Evolutionary conservation across 2,113 vertebrate species (phyloP), one percentile per base, ranked within the genome.

Genomic region (Oreotragus oreotragus): DNA sequence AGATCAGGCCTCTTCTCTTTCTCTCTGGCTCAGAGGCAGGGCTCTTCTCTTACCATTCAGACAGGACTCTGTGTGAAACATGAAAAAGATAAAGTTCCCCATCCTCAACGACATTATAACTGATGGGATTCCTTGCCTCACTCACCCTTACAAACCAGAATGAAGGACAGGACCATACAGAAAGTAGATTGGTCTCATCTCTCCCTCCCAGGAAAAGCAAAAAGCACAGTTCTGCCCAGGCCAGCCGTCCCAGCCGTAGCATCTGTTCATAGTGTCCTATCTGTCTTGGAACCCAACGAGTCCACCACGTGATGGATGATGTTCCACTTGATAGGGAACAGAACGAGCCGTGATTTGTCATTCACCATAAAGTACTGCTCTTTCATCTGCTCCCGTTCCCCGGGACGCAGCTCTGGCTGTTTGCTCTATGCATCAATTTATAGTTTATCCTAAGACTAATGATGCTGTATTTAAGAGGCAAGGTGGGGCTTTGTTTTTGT

Each of bases 401-500:
- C 1, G 8, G 45, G 88, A 96, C 0, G 1, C 2, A 4, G 28
- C 64, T 81, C 96, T 0, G 77, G 60, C 96, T 90, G 80, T 85
- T 97, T 36, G n/a, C 94, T 96, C 12, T 87, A n/a, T 33, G 94
- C 94, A 87, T 97, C 88, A 33, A 60, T 86, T 95, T 95, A 94
- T 73, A 80, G 97, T 96, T 97, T 94, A 92, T 95, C 94, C 93
- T 62, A 94, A 97, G 97, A 95, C 95, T 97, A 76, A 88, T 53
- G 83, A 88, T 79, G 81, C 94, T 60, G 96, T 57, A 39, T 64
- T 57, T 96, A 96, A 57, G 84, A 84, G 96, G 94, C 87, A 57
- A 97, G 98, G 96, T 88, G 94, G 98, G 96, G 94, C 84, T 94
- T 86, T 90, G 91, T 92, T 96, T 97, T 91, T 81, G 5, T 62